Evolutionary conservation across 2,888 invertebrate genomes (phyloP), one percentile per base, ranked within the genome.

Genomic region (Phalera bucephala): DNA sequence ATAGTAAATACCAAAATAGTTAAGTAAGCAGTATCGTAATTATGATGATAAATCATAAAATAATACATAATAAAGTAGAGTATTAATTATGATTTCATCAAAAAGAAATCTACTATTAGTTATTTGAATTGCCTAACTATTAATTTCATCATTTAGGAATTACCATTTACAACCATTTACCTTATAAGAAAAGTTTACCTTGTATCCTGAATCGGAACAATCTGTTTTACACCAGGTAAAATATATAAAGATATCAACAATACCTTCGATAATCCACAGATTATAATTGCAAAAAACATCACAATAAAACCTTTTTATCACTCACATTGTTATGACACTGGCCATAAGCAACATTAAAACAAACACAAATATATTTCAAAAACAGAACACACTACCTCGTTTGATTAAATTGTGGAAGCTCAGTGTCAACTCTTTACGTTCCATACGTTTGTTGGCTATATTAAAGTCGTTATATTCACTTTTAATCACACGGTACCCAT

Each of bases 351-450:
- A 32, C 12, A 32, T 39, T 50, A 54, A 40, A 36, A 41, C 37
- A 52, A 52, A 32, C 17, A 26, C 7, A 32, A 25, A 26, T 25
- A 8, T 14, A 36, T 44, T 58, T 46, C 32, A 59, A 65, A 62
- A 45, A 50, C 45, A 68, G 49, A 68, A 62, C 52, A 47, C 54
- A 49, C 35, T 71, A 88, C 89, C 89, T 89, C 89, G 68, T 54
- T 84, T 88, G 58, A 89, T 89, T 62, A 89, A 79, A 71, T 89
- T 89, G 60, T 89, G 88, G 51, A 85, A 86, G 72, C 89, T 89
- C 59, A 89, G 76, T 48, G 87, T 85, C 49, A 89, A 70, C 60
- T 87, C 87, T 59, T 76, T 80, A 12, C 75, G 75, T 74, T 82
- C 88, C 88, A 87, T 88, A 75, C 68, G 78, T 65, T 72, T 56